phyloP scores from a whole-genome alignment of 1,140 invertebrate species.

The Drosophila equinoxialis region DNA sequence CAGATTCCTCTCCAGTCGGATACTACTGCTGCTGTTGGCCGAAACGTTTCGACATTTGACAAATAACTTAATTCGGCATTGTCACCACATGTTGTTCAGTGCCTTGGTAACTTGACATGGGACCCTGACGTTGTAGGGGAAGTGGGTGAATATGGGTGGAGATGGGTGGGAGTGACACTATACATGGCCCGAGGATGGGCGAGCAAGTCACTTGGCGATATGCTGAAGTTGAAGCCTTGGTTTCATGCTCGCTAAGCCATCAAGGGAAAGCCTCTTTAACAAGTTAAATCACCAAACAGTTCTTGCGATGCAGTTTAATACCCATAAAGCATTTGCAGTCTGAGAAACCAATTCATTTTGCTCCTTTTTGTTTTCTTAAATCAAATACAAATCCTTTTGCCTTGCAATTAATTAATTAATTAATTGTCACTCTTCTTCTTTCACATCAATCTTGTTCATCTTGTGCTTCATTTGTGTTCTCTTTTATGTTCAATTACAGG shows the following conservation, averaged over 20 bases:
- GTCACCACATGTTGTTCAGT: conserved; percentile 68
- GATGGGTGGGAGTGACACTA: neutral
- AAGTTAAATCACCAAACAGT: conserved; percentile 32
- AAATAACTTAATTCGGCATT: conserved; percentile 78
- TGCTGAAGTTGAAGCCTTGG: conserved; percentile 42
- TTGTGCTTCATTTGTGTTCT: neutral
- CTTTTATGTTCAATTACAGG: conserved; percentile 45
- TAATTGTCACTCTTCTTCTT: conserved; percentile 5
- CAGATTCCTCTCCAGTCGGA: neutral
- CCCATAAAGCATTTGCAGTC: no score
- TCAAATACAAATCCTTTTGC: conserved; percentile 8
- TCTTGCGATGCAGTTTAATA: neutral
- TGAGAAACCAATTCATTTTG: no score
- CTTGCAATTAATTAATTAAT: conserved; percentile 24
- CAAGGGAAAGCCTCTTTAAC: conserved; percentile 16
- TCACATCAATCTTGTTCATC: conserved; percentile 4
- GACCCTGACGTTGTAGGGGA: neutral
- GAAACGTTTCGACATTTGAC: conserved; percentile 70
- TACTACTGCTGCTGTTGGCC: conserved; percentile 31
- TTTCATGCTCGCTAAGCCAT: conserved; percentile 45
- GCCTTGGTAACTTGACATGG: conserved; percentile 14
- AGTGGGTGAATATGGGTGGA: no score
- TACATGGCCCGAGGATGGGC: neutral
- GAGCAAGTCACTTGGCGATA: conserved; percentile 11
- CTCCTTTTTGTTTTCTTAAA: neutral